Percentiles rank a stretch among this genome's conserved stretches.
Conservation (phyloP, 2,797 vertebrate genomes). For the Dicrostonyx torquatus region DNA sequence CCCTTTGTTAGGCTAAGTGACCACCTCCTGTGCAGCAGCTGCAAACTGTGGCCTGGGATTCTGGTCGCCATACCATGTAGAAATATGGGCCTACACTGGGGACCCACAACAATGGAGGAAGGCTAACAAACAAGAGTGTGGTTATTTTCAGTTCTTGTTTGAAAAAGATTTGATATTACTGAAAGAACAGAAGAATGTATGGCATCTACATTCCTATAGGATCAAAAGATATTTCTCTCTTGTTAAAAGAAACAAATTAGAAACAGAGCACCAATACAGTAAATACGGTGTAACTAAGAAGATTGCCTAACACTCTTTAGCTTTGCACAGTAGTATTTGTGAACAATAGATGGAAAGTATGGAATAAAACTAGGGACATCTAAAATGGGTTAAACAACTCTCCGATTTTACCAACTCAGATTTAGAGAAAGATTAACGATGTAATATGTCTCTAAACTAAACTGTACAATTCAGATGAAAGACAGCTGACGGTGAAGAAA, state of each 20-base stretch:
- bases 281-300: neutral
- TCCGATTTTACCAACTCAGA: constrained; percentile 16
- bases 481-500: constrained; percentile 27
- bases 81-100: no score
- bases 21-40: no score
- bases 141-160: neutral
- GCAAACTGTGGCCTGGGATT: no score
- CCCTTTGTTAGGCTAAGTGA: no score
- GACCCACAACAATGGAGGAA: neutral
- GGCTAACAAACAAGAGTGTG: neutral
- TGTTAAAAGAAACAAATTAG: constrained; percentile 2
- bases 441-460: neutral
- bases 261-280: neutral
- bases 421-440: neutral
- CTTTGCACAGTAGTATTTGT: neutral
- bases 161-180: constrained; percentile 45
- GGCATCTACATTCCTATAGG: neutral
- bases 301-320: neutral
- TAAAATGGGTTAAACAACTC: constrained; percentile 35
- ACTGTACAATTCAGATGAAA: constrained; percentile 6
- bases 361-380: neutral
- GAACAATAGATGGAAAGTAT: neutral
- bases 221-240: neutral
- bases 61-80: no score
- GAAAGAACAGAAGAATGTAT: neutral